Evolutionary conservation across 2,797 vertebrate species (phyloP).

Genomic region (Pangasius mekongensis): DNA sequence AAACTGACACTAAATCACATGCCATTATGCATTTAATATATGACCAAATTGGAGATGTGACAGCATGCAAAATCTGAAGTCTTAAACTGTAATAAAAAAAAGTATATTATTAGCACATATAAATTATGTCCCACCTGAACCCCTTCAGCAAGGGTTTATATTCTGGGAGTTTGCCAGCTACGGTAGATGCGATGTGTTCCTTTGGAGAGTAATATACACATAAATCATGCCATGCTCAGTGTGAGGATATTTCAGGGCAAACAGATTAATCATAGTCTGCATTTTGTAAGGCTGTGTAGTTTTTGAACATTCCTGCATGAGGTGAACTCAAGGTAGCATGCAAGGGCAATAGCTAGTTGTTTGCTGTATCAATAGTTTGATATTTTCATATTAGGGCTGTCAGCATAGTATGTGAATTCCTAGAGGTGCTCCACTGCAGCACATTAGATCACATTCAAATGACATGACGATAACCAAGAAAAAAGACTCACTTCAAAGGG

Average conservation of each 20-base stretch:
- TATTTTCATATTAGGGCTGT: not conserved
- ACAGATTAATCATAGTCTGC: conserved; percentile 54
- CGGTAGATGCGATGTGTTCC: conserved; percentile 43
- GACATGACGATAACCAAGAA: not conserved
- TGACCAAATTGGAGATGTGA: not conserved
- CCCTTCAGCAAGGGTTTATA: conserved; percentile 45
- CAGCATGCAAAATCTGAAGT: conserved; percentile 28
- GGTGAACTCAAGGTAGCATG: conserved; percentile 49
- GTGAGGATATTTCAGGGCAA: conserved; percentile 57
- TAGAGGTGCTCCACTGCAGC: not conserved
- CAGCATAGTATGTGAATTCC: not conserved
- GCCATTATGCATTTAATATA: conserved; percentile 29
- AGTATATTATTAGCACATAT: conserved; percentile 47
- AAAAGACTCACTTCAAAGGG: not conserved
- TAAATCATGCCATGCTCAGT: conserved; percentile 58
- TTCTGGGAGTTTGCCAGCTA: conserved; percentile 54
- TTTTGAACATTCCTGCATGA: conserved; percentile 57
- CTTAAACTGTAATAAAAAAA: conserved; percentile 19
- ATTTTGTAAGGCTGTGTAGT: conserved; percentile 52
- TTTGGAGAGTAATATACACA: conserved; percentile 56
- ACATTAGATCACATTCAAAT: not conserved
- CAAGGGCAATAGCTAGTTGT: conserved; percentile 17
- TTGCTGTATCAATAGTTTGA: conserved; percentile 12
- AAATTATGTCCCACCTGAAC: conserved; percentile 31
- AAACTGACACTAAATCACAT: conserved; percentile 9